phyloP scores from a whole-genome alignment of 2,113 vertebrate species.

The Aphyosemion australe region DNA sequence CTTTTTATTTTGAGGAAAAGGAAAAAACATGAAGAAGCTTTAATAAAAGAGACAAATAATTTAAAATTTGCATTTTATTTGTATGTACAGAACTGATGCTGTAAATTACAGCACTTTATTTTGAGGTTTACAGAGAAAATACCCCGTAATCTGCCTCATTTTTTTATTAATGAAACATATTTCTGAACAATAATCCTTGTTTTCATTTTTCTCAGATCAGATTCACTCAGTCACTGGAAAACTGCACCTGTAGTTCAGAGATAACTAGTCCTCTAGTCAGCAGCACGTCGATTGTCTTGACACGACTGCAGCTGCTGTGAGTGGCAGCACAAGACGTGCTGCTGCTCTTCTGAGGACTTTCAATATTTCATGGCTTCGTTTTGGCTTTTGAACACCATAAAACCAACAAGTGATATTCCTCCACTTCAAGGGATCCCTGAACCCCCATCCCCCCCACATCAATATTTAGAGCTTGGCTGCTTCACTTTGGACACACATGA shows the following conservation, averaged over 20 bases:
- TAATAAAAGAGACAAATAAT: too few relatives aligned
- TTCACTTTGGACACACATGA: conserved; percentile 59
- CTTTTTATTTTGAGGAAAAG: too few relatives aligned
- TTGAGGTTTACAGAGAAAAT: too few relatives aligned
- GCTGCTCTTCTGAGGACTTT: conserved; percentile 30
- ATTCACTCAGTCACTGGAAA: not conserved
- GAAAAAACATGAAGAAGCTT: too few relatives aligned
- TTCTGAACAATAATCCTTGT: too few relatives aligned
- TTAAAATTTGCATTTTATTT: too few relatives aligned
- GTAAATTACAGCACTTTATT: too few relatives aligned
- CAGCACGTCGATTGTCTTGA: conserved; percentile 31
- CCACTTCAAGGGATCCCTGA: conserved; percentile 36
- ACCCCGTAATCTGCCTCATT: too few relatives aligned
- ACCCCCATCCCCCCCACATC: conserved; percentile 42
- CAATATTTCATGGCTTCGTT: conserved; percentile 64
- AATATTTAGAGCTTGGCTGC: conserved; percentile 68
- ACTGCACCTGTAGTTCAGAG: not conserved
- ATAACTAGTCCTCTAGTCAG: conserved; percentile 29
- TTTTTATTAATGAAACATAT: too few relatives aligned
- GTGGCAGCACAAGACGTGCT: conserved; percentile 31
- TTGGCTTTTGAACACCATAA: conserved; percentile 58
- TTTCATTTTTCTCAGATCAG: too few relatives aligned
- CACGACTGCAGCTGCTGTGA: conserved; percentile 12
- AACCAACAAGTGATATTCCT: conserved; percentile 54
- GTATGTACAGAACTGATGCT: too few relatives aligned